Percentiles rank a stretch among this genome's conserved stretches.
These are phyloP conservation scores for Gephyroberyx darwinii DNA, from an alignment of 2,797 vertebrate species.

Conservation along the genomic window DNA sequence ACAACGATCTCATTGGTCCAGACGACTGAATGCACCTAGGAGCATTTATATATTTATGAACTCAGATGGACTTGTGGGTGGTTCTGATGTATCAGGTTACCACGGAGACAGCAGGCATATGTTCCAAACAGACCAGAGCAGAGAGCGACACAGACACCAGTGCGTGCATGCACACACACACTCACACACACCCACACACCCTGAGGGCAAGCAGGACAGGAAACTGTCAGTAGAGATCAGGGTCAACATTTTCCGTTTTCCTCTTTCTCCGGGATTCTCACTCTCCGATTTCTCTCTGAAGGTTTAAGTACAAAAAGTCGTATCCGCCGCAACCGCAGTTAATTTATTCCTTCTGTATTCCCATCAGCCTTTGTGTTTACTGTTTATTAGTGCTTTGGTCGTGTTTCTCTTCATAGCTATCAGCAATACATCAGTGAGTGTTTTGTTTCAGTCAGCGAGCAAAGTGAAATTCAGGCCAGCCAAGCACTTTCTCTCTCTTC, in stretches of 20 bases:
- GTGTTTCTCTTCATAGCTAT: constrained; percentile 58
- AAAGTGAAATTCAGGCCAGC: constrained; percentile 53
- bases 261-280: constrained; percentile 54
- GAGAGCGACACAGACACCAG: constrained; percentile 38
- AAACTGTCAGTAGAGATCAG: constrained; percentile 73
- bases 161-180: constrained; percentile 1
- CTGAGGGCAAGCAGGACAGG: constrained; percentile 60
- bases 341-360: constrained; percentile 61
- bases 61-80: constrained; percentile 48
- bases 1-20: background rate
- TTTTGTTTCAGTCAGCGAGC: constrained; percentile 62
- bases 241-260: constrained; percentile 59
- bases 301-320: constrained; percentile 48
- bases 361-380: constrained; percentile 59
- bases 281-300: constrained; percentile 49
- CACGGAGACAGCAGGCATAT: constrained; percentile 75
- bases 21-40: no score
- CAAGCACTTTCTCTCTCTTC: constrained; percentile 17
- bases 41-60: constrained; percentile 24
- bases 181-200: constrained; percentile 17
- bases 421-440: constrained; percentile 49
- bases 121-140: constrained; percentile 58
- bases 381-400: constrained; percentile 56
- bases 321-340: constrained; percentile 23
- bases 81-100: constrained; percentile 63